Percentiles rank a stretch among this genome's conserved stretches.
These are phyloP conservation scores for Scolanthus callimorphus DNA, from an alignment of 92 coral and sea anemone genomes.

Conservation along the genomic window DNA sequence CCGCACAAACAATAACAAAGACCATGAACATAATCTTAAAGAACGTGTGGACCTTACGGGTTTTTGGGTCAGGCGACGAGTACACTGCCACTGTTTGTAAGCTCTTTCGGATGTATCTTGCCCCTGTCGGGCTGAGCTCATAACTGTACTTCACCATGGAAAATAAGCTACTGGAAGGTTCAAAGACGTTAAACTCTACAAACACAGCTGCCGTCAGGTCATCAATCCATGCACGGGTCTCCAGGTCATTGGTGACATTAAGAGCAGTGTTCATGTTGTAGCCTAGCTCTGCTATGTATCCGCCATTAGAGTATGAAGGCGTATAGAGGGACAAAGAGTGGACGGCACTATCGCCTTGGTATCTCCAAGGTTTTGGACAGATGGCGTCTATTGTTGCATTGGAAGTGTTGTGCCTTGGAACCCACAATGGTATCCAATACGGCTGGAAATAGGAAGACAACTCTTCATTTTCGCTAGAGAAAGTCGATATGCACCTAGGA, in stretches of 20 bases:
- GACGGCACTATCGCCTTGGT: slow-evolving; percentile 26
- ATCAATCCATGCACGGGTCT: slow-evolving; percentile 61
- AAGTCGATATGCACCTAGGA: slow-evolving; percentile 40
- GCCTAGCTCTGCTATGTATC: slow-evolving; percentile 77
- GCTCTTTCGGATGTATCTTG: slow-evolving; percentile 12
- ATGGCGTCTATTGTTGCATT: slow-evolving; percentile 14
- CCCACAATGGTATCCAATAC: slow-evolving; percentile 53
- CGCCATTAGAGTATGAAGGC: slow-evolving; percentile 44
- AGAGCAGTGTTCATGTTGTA: slow-evolving; percentile 54
- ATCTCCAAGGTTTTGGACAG: slow-evolving; percentile 79
- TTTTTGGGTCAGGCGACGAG: slow-evolving; percentile 47
- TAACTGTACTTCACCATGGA: slow-evolving; percentile 59
- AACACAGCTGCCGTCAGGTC: slow-evolving; percentile 57
- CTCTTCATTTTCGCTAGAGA: slow-evolving; percentile 45
- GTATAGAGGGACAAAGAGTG: slow-evolving; percentile 14
- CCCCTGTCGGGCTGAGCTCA: slow-evolving; percentile 62
- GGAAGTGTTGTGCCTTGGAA: slow-evolving; percentile 30
- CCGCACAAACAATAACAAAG: slow-evolving; percentile 36
- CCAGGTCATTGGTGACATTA: slow-evolving; percentile 46
- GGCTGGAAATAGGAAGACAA: slow-evolving; percentile 56
- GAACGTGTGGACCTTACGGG: slow-evolving; percentile 34
- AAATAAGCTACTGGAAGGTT: slow-evolving; percentile 71
- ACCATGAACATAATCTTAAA: slow-evolving; percentile 57
- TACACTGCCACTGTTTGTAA: slow-evolving; percentile 58
- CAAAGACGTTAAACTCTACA: slow-evolving; percentile 72